phyloP scores from a whole-genome alignment of 1,140 invertebrate species.

The Ephestia elutella region DNA sequence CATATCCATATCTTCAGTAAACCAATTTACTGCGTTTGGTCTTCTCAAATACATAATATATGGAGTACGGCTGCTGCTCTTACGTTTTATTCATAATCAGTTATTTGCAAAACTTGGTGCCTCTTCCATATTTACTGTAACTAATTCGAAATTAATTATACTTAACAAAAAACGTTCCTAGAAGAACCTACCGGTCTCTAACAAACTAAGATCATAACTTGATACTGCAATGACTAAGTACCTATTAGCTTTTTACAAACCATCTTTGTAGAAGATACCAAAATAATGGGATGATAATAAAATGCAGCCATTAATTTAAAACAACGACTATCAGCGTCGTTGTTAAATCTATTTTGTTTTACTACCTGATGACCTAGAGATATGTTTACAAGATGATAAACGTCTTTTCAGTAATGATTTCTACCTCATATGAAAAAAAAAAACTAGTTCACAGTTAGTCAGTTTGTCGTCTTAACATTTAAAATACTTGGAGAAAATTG shows the following conservation, averaged over 20 bases:
- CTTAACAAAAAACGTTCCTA: background rate
- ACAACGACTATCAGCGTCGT: background rate
- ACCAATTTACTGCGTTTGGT: no score
- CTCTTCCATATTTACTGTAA: background rate
- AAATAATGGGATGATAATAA: background rate
- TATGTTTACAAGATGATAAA: no score
- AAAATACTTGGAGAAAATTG: no score
- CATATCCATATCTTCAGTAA: no score
- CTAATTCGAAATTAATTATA: background rate
- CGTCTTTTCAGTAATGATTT: background rate
- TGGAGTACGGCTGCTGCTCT: no score
- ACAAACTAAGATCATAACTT: background rate
- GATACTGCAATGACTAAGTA: background rate
- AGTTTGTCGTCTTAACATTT: no score
- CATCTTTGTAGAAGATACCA: background rate
- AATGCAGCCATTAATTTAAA: background rate
- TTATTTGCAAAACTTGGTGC: no score
- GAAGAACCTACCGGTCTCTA: background rate
- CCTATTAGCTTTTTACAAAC: background rate
- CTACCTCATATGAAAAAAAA: no score
- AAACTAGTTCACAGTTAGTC: no score
- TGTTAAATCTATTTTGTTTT: background rate
- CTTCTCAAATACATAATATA: no score
- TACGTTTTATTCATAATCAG: no score
- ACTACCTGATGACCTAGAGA: no score